Evolutionary conservation across 2,113 vertebrate genomes (phyloP).

Genomic region (Ictidomys tridecemlineatus): DNA sequence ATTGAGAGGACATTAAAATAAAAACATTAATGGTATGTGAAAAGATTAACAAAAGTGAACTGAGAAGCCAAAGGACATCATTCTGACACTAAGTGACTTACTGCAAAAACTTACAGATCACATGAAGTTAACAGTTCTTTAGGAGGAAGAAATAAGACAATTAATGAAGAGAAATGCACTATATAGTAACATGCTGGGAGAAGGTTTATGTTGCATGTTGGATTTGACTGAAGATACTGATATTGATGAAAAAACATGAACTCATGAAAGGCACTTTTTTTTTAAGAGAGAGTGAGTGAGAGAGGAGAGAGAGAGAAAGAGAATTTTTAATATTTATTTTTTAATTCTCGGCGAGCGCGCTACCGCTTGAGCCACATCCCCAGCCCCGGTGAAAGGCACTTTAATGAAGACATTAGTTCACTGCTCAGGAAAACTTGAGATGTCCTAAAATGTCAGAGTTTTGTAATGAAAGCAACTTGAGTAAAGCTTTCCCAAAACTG

Average conservation of each 20-base stretch:
- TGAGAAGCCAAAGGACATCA: background rate
- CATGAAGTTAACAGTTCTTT: slow-evolving; percentile 3
- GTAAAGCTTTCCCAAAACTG: background rate
- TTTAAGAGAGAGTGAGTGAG: too few species aligned
- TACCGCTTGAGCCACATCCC: too few species aligned
- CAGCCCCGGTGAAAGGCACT: background rate
- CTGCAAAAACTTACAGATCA: background rate
- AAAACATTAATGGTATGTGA: background rate
- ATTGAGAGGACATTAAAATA: background rate
- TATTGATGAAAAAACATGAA: background rate
- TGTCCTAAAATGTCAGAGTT: background rate
- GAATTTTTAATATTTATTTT: too few species aligned
- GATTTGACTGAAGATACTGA: background rate
- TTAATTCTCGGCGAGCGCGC: too few species aligned
- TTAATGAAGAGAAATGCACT: slow-evolving; percentile 24
- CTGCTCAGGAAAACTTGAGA: background rate
- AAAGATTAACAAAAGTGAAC: background rate
- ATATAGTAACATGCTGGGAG: background rate
- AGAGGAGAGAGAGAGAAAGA: too few species aligned
- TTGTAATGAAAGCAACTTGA: slow-evolving; percentile 42
- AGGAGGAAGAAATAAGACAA: slow-evolving; percentile 3
- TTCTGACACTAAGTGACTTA: background rate
- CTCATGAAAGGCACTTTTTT: background rate
- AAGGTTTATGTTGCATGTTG: slow-evolving; percentile 33
- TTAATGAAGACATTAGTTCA: slow-evolving; percentile 51